phyloP scores from a whole-genome alignment of 2,113 vertebrate genomes.

The Tricholaema leucomelas region DNA sequence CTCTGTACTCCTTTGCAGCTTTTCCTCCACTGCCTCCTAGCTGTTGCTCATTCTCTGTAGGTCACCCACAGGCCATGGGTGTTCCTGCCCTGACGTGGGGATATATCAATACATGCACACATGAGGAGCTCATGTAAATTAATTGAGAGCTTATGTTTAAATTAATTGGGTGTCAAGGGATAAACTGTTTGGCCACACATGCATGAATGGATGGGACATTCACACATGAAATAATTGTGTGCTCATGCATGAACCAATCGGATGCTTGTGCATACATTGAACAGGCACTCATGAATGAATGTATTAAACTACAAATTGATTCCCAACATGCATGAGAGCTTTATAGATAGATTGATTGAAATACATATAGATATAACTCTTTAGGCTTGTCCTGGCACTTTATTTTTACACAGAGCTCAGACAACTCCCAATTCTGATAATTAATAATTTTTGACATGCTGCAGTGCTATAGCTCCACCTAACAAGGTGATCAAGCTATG shows the following conservation, averaged over 20 bases:
- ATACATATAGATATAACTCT: neutral
- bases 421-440: neutral
- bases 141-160: neutral
- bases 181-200: neutral
- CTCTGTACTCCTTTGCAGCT: neutral
- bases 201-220: neutral
- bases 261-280: neutral
- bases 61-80: neutral
- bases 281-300: neutral
- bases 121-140: neutral
- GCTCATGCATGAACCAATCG: neutral
- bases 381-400: neutral
- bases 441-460: neutral
- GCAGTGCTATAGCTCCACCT: neutral
- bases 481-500: accelerated
- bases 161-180: neutral
- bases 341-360: neutral
- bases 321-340: neutral
- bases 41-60: neutral
- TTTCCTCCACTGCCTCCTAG: neutral
- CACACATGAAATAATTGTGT: neutral
- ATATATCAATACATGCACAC: neutral
- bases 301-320: neutral
- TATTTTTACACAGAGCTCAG: neutral
- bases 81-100: accelerated